A percentile compares a stretch with the other conserved stretches of the same genome.
Conservation (phyloP, 2,888 invertebrate species). For the Phorcus lineatus region DNA sequence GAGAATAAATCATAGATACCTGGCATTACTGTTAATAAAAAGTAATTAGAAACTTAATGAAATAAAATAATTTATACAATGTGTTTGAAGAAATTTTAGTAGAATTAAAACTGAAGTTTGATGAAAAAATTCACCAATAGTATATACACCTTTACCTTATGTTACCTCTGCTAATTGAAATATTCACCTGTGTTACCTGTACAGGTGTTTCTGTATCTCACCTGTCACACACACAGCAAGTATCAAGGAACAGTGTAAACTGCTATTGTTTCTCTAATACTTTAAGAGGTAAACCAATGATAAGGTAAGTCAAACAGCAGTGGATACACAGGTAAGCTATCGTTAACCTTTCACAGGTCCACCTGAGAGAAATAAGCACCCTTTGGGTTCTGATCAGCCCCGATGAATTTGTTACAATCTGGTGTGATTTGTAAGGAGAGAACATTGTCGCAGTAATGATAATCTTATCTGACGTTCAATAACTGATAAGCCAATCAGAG, state of each 20-base stretch:
- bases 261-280: too few species aligned
- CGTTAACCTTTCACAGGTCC: neutral
- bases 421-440: conserved; percentile 2
- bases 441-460: conserved; percentile 15
- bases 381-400: neutral
- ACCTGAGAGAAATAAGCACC: neutral
- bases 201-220: neutral
- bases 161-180: neutral
- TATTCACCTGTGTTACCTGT: neutral
- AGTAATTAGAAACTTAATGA: too few species aligned
- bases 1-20: too few species aligned
- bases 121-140: too few species aligned
- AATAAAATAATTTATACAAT: too few species aligned
- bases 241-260: too few species aligned
- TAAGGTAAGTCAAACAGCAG: neutral
- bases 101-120: too few species aligned
- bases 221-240: neutral
- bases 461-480: conserved; percentile 24
- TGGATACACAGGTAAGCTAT: neutral
- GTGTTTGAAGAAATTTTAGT: too few species aligned
- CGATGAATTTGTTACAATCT: neutral
- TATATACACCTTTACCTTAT: neutral
- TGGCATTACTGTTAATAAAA: too few species aligned
- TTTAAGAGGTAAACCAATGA: too few species aligned
- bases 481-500: conserved; percentile 20